phyloP scores from a whole-genome alignment of 2,113 vertebrate genomes.

The Passer montanus region DNA sequence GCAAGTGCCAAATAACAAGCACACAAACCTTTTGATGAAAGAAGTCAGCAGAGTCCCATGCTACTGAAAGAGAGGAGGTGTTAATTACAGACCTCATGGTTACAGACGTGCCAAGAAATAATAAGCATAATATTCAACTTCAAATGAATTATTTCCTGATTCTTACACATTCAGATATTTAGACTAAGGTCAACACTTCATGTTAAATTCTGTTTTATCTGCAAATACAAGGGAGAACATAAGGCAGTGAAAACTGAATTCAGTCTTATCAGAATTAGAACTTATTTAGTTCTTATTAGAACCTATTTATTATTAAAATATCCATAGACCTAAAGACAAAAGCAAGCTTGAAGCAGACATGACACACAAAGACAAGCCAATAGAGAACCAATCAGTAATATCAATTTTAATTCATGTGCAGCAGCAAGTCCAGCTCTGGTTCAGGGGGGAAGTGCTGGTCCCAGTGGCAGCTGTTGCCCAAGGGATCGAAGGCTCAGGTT shows the following conservation, averaged over 20 bases:
- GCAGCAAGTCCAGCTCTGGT: neutral
- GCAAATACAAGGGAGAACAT: neutral
- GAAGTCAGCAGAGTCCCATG: neutral
- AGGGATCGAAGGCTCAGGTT: neutral
- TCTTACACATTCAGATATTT: neutral
- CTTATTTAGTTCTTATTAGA: neutral
- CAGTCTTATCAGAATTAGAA: neutral
- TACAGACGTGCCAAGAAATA: neutral
- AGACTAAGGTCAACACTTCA: neutral
- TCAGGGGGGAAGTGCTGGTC: neutral
- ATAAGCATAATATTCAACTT: neutral
- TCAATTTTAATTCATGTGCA: neutral
- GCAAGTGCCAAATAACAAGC: neutral
- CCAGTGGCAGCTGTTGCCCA: neutral
- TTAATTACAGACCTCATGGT: conserved; percentile 16
- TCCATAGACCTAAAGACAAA: neutral
- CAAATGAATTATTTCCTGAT: neutral
- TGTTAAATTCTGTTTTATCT: neutral
- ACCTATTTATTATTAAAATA: neutral
- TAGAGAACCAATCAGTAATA: neutral
- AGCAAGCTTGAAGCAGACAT: neutral
- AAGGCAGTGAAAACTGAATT: neutral
- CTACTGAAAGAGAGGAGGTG: neutral
- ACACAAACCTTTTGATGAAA: neutral
- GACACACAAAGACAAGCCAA: neutral